Conservation (phyloP, 2,797 vertebrate genomes). For the Salarias fasciatus region DNA sequence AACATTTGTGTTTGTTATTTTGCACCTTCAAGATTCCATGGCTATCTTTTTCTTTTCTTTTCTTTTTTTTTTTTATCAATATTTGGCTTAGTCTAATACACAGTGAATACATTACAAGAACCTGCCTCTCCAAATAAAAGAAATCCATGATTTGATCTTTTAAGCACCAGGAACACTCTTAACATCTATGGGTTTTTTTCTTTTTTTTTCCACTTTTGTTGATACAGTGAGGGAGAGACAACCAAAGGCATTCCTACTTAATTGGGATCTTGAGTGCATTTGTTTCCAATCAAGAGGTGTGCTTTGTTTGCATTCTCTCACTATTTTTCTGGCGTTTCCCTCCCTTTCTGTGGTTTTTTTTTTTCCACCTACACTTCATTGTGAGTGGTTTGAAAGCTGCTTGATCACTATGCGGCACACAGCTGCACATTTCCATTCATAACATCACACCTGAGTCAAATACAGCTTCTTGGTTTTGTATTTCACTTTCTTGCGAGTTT, state of each 20-base stretch:
- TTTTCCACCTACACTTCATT: conserved; percentile 34
- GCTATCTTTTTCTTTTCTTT: no score
- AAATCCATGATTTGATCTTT: conserved; percentile 34
- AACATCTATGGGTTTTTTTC: neutral
- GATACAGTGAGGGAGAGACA: conserved; percentile 18
- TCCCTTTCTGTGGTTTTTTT: neutral
- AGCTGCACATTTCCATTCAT: conserved; percentile 28
- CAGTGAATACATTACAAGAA: neutral
- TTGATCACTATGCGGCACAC: conserved; percentile 12
- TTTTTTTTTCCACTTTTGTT: neutral
- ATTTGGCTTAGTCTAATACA: no score
- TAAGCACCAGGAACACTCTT: conserved; percentile 34
- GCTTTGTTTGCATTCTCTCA: conserved; percentile 61
- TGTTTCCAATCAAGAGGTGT: conserved; percentile 73
- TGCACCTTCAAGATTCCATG: no score
- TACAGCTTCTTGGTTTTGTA: neutral
- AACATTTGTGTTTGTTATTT: no score
- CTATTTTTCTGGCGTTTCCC: conserved; percentile 20
- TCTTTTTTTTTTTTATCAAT: no score
- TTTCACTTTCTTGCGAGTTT: neutral
- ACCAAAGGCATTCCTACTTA: conserved; percentile 69
- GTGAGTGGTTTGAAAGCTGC: conserved; percentile 2
- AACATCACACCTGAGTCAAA: conserved; percentile 2
- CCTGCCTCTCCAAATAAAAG: conserved; percentile 30
- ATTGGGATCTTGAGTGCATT: conserved; percentile 65